phyloP scores from a whole-genome alignment of 2,888 invertebrate genomes.

The Caenorhabditis angaria region DNA sequence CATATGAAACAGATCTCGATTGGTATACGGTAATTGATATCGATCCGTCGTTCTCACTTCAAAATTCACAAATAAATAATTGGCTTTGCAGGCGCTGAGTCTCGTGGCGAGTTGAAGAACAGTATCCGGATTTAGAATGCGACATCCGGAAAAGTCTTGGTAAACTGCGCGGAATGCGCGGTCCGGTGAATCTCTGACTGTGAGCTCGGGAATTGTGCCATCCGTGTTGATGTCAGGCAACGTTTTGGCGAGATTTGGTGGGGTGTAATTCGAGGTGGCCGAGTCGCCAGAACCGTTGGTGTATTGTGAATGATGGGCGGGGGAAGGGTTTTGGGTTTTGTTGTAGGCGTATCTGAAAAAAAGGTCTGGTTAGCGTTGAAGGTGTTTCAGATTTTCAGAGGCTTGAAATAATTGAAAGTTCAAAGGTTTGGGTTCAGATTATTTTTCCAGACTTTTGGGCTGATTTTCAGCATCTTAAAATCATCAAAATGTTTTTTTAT shows the following conservation, averaged over 20 bases:
- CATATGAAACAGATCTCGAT: constrained; percentile 67
- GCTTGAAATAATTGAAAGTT: too few species aligned
- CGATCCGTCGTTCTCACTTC: constrained; percentile 68
- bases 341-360: neutral
- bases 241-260: constrained; percentile 12
- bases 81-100: constrained; percentile 65
- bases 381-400: too few species aligned
- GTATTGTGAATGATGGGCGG: too few species aligned
- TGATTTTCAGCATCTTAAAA: too few species aligned
- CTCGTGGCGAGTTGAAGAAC: constrained; percentile 59
- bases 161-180: constrained; percentile 76
- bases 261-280: neutral
- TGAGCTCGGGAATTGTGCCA: constrained; percentile 44
- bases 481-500: too few species aligned
- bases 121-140: constrained; percentile 63
- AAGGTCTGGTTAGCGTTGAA: neutral
- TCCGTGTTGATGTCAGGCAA: constrained; percentile 34
- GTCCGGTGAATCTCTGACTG: constrained; percentile 76
- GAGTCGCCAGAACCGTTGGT: constrained; percentile 7
- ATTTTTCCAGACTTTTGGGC: too few species aligned
- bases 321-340: neutral
- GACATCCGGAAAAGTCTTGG: constrained; percentile 76
- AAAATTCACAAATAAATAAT: constrained; percentile 66
- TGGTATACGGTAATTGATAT: constrained; percentile 66
- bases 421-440: too few species aligned